Percentiles rank a stretch among this genome's conserved stretches.
phyloP scores from a whole-genome alignment of 2,888 invertebrate species.

The Ophion ellenae region DNA sequence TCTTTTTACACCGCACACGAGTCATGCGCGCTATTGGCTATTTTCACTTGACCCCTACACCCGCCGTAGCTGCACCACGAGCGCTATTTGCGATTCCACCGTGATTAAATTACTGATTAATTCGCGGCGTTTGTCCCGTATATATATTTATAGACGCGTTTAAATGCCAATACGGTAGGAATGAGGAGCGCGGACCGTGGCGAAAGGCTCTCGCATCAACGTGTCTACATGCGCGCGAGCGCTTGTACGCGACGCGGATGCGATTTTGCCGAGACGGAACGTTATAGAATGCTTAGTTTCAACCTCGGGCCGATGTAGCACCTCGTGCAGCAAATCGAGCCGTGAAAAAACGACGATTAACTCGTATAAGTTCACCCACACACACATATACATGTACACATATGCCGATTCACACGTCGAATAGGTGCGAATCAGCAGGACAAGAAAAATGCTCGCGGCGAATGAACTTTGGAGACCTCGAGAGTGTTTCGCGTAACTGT shows the following conservation, averaged over 20 bases:
- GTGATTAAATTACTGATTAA: constrained; percentile 61
- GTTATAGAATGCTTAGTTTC: background rate
- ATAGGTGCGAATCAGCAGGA: background rate
- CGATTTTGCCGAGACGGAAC: background rate
- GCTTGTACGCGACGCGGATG: background rate
- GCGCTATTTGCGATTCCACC: constrained; percentile 34
- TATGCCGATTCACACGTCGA: background rate
- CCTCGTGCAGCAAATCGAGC: background rate
- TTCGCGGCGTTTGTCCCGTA: constrained; percentile 57
- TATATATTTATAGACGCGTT: constrained; percentile 52
- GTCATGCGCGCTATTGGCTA: constrained; percentile 17
- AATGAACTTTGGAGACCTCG: background rate
- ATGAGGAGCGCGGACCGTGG: constrained; percentile 23
- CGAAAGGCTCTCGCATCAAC: constrained; percentile 4
- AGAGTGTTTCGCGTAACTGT: background rate
- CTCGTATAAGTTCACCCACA: background rate
- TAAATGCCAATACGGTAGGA: constrained; percentile 43
- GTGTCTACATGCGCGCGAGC: background rate
- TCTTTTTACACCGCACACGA: background rate
- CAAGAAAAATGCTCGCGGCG: background rate
- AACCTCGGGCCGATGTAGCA: background rate
- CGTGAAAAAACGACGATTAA: background rate
- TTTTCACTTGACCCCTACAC: constrained; percentile 41
- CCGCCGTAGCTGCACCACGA: background rate
- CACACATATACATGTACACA: background rate